Evolutionary conservation across 2,888 invertebrate genomes (phyloP).

Genomic region (Zhuqinia jingwanae): DNA sequence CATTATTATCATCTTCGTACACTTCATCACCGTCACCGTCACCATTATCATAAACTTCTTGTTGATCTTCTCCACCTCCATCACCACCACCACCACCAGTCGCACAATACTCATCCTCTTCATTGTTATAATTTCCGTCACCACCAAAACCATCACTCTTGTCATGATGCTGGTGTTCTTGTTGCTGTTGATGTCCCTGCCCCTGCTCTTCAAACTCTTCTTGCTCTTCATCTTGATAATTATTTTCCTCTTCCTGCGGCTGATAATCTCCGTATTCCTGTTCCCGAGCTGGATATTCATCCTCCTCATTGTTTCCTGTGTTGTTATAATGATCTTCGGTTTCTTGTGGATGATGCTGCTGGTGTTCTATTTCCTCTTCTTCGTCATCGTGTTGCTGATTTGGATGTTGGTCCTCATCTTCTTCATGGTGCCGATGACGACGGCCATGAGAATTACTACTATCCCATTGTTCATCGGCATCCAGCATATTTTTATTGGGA

Average conservation of each 20-base stretch:
- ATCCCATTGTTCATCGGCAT: conserved; percentile 2
- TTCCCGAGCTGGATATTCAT: conserved; percentile 43
- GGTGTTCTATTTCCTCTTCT: conserved; percentile 1
- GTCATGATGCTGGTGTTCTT: conserved; percentile 20
- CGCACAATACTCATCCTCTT: neutral
- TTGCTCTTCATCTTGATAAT: neutral
- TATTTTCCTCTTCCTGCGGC: conserved; percentile 32
- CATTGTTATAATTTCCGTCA: neutral
- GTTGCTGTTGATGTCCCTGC: neutral
- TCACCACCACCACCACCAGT: conserved; percentile 32
- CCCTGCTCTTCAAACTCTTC: neutral
- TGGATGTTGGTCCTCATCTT: conserved; percentile 37
- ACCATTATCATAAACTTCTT: conserved; percentile 21
- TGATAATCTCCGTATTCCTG: conserved; percentile 26
- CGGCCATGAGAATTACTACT: neutral
- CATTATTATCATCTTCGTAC: conserved; percentile 26
- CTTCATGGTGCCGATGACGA: too few relatives aligned
- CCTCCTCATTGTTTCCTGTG: neutral
- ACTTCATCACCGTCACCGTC: conserved; percentile 3
- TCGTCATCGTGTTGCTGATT: conserved; percentile 19
- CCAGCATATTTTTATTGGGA: neutral
- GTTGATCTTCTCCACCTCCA: neutral
- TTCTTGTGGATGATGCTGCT: neutral
- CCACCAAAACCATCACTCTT: conserved; percentile 40
- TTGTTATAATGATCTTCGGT: neutral